These are phyloP conservation scores for Phasianus colchicus DNA, from an alignment of 2,113 vertebrate genomes.

Conservation along the genomic window DNA sequence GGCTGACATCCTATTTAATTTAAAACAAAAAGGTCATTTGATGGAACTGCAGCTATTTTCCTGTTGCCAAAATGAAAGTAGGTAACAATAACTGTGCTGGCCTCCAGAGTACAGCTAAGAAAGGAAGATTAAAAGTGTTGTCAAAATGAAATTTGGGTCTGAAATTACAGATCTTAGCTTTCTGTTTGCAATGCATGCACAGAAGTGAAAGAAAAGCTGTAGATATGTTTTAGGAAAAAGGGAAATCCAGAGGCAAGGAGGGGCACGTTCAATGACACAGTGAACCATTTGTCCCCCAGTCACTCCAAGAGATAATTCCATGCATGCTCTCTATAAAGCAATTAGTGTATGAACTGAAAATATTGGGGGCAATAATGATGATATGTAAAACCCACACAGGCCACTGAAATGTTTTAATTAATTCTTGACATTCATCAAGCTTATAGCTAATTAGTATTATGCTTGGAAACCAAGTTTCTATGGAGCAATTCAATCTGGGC, in stretches of 20 bases:
- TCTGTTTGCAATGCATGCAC: background rate
- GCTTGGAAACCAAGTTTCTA: slow-evolving; percentile 62
- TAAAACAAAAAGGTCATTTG: background rate
- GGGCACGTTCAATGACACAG: background rate
- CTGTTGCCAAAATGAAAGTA: slow-evolving; percentile 7
- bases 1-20: slow-evolving; percentile 21
- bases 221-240: background rate
- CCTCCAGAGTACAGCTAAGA: background rate
- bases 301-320: slow-evolving; percentile 11
- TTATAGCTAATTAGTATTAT: slow-evolving; percentile 56
- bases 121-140: background rate
- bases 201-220: background rate
- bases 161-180: background rate
- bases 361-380: slow-evolving; percentile 32
- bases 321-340: slow-evolving; percentile 16
- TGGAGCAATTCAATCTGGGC: slow-evolving; percentile 59
- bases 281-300: background rate
- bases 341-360: slow-evolving; percentile 49
- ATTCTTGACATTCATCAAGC: slow-evolving; percentile 64
- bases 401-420: slow-evolving; percentile 59
- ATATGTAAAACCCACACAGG: slow-evolving; percentile 60
- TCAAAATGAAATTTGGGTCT: background rate
- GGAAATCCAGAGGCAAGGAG: background rate
- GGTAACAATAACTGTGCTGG: background rate
- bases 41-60: slow-evolving; percentile 6